Evolutionary conservation across 2,888 invertebrate genomes (phyloP), one percentile per base, ranked within the genome.

Genomic region (Seladonia tumulorum): DNA sequence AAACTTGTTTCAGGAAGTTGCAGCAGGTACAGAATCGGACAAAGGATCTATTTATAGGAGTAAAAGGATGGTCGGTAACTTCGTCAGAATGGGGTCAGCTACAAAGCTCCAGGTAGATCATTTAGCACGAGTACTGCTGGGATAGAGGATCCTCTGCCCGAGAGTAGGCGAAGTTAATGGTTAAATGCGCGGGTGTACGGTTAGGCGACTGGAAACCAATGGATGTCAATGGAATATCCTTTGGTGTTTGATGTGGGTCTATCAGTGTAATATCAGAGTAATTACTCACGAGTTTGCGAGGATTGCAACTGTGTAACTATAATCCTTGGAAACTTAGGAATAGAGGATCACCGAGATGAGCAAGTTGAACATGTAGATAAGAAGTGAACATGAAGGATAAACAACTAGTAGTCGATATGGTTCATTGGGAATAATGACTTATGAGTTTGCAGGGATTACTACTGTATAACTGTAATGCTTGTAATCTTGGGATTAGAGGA

Each of bases 1-100:
- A 22, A 53, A 53, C 22, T 53, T 53, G 53, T 53, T 53, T 22
- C 53, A 22, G 53, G 22, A 53, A 53, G 53, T 22, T 53, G 22
- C 22, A 53, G 10, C 22, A 22, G 22, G 22, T 53, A 22, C 22
- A 22, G 53, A 53, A 22, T 53, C 53, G 22, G 10, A 53, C 53
- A 53, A 53, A 53, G 66, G 66, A 29, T 7, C 66, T 66, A 66
- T 66, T 66, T 66, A 66, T 35, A 66, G 66, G 35, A 66, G 25
- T 1, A 66, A 66, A 35, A 16, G 29, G 35, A 35, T 29, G 16
- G 29, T 35, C 7, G 7, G 35, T 7, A 16, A 66, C 66, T 60
- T 53, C 1, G 60, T 25, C 25, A 25, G 12, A 60, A 25, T 60
- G 60, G 60, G 60, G 25, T n/a, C 25, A 25, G 60, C n/a, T 25